Percentiles rank a stretch among this genome's conserved stretches.
Evolutionary conservation across 2,113 vertebrate genomes (phyloP).

Genomic region (Pseudopipra pipra): DNA sequence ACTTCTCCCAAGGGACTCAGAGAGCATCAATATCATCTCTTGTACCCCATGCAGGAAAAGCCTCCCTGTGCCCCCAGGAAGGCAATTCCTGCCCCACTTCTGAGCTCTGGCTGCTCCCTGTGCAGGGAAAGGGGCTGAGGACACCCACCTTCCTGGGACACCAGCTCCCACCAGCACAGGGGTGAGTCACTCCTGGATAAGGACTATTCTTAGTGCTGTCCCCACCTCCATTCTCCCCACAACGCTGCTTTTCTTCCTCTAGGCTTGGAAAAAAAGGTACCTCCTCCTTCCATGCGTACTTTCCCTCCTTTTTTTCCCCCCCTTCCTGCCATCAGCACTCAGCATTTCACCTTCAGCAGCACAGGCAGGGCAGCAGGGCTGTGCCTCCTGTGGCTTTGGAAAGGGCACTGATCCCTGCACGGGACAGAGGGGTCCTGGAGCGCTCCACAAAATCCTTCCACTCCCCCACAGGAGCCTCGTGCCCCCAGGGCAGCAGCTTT

Average conservation of each 20-base stretch:
- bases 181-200: conserved; percentile 1
- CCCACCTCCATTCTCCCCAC: not conserved
- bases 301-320: not conserved
- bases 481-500: not conserved
- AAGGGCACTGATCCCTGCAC: not conserved
- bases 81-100: not conserved
- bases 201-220: not conserved
- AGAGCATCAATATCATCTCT: not conserved
- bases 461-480: not conserved
- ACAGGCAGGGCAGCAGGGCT: not conserved
- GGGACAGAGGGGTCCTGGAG: not conserved
- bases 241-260: not conserved
- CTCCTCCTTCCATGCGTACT: not conserved
- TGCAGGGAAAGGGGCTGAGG: not conserved
- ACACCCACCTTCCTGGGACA: not conserved
- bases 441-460: not conserved
- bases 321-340: not conserved
- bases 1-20: not conserved
- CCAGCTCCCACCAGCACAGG: not conserved
- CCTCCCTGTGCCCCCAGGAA: fast-evolving
- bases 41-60: not conserved
- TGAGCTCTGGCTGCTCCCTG: not conserved
- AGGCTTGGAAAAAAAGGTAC: not conserved
- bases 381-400: not conserved
- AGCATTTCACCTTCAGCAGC: not conserved